A percentile compares a stretch with the other conserved stretches of the same genome.
phyloP scores from a whole-genome alignment of 2,797 vertebrate genomes.

The Serranus cabrilla region DNA sequence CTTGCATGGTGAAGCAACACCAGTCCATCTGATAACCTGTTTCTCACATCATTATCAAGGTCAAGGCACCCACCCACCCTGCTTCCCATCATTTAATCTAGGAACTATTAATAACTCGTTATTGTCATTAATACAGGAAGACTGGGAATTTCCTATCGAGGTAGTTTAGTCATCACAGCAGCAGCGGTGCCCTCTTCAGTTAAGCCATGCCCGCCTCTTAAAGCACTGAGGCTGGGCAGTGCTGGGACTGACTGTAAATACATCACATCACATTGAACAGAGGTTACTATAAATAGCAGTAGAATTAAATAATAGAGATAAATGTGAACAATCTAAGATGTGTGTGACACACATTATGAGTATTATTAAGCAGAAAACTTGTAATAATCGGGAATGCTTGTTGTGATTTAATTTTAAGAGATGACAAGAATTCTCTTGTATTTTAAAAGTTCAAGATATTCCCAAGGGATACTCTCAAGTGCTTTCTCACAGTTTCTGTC shows the following conservation, averaged over 20 bases:
- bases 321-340: neutral
- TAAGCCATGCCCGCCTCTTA: slow-evolving; percentile 15
- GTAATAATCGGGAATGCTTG: neutral
- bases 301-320: neutral
- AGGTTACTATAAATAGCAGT: neutral
- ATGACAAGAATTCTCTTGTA: neutral
- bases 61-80: slow-evolving; percentile 17
- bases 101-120: slow-evolving; percentile 42
- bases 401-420: neutral
- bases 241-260: slow-evolving; percentile 9
- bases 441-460: neutral
- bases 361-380: neutral
- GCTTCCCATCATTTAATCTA: slow-evolving; percentile 36
- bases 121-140: slow-evolving; percentile 47
- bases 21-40: slow-evolving; percentile 4
- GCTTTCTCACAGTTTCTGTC: neutral
- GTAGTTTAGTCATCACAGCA: slow-evolving; percentile 61
- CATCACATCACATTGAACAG: neutral
- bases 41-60: slow-evolving; percentile 51
- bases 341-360: neutral
- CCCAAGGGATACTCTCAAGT: neutral
- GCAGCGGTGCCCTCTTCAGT: neutral
- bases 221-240: neutral
- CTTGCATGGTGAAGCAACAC: too few species aligned
- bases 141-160: slow-evolving; percentile 32